Conservation (phyloP, 1,140 invertebrate species). For the Melipona quadrifasciata region DNA sequence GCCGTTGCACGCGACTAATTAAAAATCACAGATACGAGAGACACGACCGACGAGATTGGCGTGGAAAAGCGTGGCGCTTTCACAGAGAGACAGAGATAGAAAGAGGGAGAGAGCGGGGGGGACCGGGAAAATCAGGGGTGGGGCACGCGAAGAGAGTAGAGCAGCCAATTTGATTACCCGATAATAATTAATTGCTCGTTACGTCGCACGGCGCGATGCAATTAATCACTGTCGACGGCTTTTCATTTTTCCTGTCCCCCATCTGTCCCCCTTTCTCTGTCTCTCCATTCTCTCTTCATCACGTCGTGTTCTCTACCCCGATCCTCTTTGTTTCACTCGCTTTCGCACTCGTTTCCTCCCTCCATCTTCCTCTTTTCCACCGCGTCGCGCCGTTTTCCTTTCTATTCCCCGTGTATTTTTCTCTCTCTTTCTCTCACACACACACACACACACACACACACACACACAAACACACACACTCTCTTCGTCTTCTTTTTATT, state of each 20-base stretch:
- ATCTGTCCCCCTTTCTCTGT: constrained; percentile 18
- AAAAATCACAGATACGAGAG: constrained; percentile 57
- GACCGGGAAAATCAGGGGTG: background rate
- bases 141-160: constrained; percentile 8
- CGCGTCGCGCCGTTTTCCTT: background rate
- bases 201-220: constrained; percentile 53
- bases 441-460: too few species aligned
- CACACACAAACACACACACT: too few species aligned
- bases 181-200: constrained; percentile 75
- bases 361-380: background rate
- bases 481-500: constrained; percentile 16
- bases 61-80: constrained; percentile 4
- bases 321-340: constrained; percentile 18
- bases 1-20: constrained; percentile 61
- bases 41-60: constrained; percentile 26
- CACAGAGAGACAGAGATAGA: background rate
- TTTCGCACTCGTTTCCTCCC: background rate
- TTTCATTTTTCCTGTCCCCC: constrained; percentile 64
- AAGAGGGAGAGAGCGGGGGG: too few species aligned
- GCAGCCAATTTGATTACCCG: constrained; percentile 68
- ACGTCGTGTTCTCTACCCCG: background rate
- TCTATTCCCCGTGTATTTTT: background rate
- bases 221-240: constrained; percentile 69
- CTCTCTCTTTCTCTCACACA: background rate
- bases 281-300: constrained; percentile 8